Conservation (phyloP, 2,797 vertebrate genomes). For the Hapalemur alaotrensis region DNA sequence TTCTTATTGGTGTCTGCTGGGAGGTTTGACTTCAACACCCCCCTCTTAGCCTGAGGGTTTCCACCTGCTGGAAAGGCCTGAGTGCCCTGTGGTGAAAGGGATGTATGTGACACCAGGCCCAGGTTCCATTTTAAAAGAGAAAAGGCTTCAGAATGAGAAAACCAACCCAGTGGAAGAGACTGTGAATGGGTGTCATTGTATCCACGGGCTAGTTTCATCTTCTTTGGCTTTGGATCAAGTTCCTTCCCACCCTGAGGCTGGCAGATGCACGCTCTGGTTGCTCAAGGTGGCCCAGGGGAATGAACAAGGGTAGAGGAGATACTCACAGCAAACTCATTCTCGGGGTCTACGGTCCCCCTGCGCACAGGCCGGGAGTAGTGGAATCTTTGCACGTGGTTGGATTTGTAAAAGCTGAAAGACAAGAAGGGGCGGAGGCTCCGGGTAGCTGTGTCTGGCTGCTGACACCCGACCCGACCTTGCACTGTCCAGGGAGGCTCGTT, state of each 20-base stretch:
- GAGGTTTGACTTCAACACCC: background rate
- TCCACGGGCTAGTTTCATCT: background rate
- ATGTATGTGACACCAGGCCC: background rate
- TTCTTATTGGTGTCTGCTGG: background rate
- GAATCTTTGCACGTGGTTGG: constrained; percentile 96
- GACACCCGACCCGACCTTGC: background rate
- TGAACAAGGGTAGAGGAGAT: background rate
- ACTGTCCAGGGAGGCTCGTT: background rate
- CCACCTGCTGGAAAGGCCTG: background rate
- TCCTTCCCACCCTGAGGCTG: background rate
- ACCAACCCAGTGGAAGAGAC: background rate
- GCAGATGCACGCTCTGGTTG: background rate
- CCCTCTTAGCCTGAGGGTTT: background rate
- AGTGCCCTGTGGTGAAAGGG: background rate
- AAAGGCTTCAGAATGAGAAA: background rate
- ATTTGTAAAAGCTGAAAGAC: constrained; percentile 95
- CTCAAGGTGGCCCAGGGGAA: too few species aligned
- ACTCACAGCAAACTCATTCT: constrained; percentile 98
- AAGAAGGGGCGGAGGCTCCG: background rate
- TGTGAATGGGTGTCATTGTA: rapidly evolving
- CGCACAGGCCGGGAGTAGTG: constrained; percentile 97
- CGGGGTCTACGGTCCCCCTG: constrained; percentile 93
- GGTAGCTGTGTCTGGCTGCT: background rate
- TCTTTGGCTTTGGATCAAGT: background rate
- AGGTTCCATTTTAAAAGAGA: background rate